Evolutionary conservation across 2,797 vertebrate genomes (phyloP).

Genomic region (Hippocampus kuda): DNA sequence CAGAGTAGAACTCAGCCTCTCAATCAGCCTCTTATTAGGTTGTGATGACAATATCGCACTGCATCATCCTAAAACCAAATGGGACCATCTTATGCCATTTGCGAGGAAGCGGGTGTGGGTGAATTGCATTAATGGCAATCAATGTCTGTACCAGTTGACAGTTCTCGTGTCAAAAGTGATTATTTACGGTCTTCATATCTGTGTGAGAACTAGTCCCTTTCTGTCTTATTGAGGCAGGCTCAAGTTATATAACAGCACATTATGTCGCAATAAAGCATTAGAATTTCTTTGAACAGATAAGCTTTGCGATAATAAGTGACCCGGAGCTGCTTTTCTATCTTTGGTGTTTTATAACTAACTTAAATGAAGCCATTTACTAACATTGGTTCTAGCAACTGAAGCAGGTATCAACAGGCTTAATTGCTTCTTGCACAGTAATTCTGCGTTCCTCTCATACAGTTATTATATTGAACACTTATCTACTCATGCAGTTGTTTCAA

Average conservation of each 20-base stretch:
- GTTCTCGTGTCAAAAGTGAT: slow-evolving; percentile 16
- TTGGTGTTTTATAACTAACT: slow-evolving; percentile 5
- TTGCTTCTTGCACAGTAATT: slow-evolving; percentile 17
- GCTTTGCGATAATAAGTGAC: slow-evolving; percentile 28
- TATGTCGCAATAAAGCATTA: slow-evolving; percentile 62
- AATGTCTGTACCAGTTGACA: slow-evolving; percentile 14
- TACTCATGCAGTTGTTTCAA: slow-evolving; percentile 34
- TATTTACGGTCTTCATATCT: slow-evolving; percentile 22
- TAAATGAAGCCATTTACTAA: not conserved
- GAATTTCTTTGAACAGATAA: slow-evolving; percentile 49
- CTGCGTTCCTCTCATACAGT: slow-evolving; percentile 21
- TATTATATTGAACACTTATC: slow-evolving; percentile 26
- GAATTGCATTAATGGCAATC: slow-evolving; percentile 31
- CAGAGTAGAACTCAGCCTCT: slow-evolving; percentile 47
- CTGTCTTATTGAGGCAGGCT: slow-evolving; percentile 46
- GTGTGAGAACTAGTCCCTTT: slow-evolving; percentile 48
- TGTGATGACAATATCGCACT: slow-evolving; percentile 49
- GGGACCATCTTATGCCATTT: slow-evolving; percentile 22
- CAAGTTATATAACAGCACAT: slow-evolving; percentile 58
- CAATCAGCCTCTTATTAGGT: slow-evolving; percentile 16
- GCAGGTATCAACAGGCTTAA: slow-evolving; percentile 15
- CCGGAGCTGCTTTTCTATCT: slow-evolving; percentile 19
- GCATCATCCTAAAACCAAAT: slow-evolving; percentile 36
- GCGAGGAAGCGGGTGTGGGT: slow-evolving; percentile 19
- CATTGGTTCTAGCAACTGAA: not conserved